phyloP scores from a whole-genome alignment of 2,797 vertebrate species.

The Rhinoraja longicauda region DNA sequence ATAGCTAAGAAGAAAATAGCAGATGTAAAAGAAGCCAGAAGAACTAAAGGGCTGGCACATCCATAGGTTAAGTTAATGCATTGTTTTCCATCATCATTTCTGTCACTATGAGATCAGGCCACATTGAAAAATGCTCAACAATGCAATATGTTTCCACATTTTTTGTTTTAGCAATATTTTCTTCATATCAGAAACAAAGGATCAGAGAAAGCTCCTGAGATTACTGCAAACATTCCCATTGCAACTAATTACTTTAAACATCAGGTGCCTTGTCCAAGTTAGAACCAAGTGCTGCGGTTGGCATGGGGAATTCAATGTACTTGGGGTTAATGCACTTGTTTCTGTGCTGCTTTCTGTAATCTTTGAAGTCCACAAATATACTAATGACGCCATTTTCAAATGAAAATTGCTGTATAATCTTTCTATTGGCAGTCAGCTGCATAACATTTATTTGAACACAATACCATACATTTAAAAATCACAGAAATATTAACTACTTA shows the following conservation, averaged over 20 bases:
- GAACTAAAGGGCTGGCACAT: neutral
- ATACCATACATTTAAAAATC: neutral
- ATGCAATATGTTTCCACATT: slow-evolving; percentile 46
- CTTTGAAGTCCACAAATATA: slow-evolving; percentile 40
- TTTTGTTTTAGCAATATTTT: slow-evolving; percentile 57
- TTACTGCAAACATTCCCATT: slow-evolving; percentile 64
- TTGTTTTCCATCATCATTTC: slow-evolving; percentile 31
- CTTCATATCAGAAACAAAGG: slow-evolving; percentile 51
- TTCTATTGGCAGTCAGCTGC: neutral
- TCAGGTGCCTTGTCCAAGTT: slow-evolving; percentile 51
- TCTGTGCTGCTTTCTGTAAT: slow-evolving; percentile 44
- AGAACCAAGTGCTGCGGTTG: slow-evolving; percentile 51
- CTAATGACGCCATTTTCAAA: slow-evolving; percentile 45
- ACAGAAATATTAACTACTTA: neutral
- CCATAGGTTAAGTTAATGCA: neutral
- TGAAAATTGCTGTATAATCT: neutral
- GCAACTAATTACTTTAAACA: slow-evolving; percentile 85
- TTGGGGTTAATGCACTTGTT: slow-evolving; percentile 51
- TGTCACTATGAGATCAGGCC: neutral
- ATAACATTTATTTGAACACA: neutral
- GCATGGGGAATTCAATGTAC: slow-evolving; percentile 49
- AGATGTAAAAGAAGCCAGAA: neutral
- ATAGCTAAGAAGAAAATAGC: neutral
- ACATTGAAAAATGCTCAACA: slow-evolving; percentile 42
- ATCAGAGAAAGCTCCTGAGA: slow-evolving; percentile 54